These are phyloP conservation scores for Galaxias olidus DNA, from an alignment of 2,797 vertebrate genomes.

Conservation along the genomic window DNA sequence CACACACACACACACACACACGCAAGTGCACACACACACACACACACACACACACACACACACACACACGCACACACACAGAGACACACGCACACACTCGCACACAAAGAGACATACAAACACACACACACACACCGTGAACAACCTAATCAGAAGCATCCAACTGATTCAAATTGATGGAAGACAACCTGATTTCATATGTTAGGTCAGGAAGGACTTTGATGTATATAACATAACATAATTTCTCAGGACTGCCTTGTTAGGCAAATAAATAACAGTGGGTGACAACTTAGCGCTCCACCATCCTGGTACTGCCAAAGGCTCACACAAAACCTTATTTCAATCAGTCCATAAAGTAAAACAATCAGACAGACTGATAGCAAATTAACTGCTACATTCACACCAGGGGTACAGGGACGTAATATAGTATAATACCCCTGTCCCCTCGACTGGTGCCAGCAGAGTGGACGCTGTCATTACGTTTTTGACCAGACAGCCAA, in stretches of 20 bases:
- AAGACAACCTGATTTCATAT: background rate
- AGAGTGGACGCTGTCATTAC: slow-evolving; percentile 51
- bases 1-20: background rate
- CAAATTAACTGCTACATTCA: slow-evolving; percentile 27
- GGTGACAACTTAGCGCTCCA: too few species aligned
- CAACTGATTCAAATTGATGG: background rate
- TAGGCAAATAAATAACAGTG: background rate
- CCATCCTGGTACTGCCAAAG: background rate
- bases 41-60: background rate
- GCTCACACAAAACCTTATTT: background rate
- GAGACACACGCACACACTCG: background rate
- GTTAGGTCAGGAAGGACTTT: background rate
- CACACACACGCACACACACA: background rate
- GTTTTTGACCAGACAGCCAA: slow-evolving; percentile 50
- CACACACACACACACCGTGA: background rate
- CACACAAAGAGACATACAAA: background rate
- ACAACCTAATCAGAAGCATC: slow-evolving; percentile 1
- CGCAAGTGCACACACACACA: slow-evolving; percentile 24
- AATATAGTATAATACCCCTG: slow-evolving; percentile 37
- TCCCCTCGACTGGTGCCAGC: slow-evolving; percentile 26
- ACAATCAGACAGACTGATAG: slow-evolving; percentile 22
- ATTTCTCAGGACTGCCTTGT: background rate
- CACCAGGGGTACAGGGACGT: slow-evolving; percentile 12
- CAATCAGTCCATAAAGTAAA: slow-evolving; percentile 8
- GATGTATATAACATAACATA: background rate